phyloP scores from a whole-genome alignment of 2,113 vertebrate species.

The Dipodomys stephensi region DNA sequence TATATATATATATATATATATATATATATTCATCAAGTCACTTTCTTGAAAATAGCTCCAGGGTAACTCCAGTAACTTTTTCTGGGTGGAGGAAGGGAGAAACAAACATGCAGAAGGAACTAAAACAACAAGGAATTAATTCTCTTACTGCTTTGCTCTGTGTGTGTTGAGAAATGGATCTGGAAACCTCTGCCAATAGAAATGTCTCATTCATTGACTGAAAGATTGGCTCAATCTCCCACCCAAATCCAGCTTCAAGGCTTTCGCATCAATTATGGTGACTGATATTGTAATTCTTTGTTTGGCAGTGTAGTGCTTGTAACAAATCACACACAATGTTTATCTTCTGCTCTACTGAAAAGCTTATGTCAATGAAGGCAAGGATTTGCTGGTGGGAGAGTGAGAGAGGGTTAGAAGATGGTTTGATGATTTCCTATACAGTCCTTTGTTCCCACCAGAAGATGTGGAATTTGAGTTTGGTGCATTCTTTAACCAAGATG shows the following conservation, averaged over 20 bases:
- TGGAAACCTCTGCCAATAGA: constrained; percentile 38
- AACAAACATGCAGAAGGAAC: neutral
- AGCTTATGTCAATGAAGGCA: neutral
- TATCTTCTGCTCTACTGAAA: neutral
- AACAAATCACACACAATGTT: accelerated
- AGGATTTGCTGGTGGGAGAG: accelerated
- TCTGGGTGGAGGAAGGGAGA: neutral
- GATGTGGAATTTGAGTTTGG: neutral
- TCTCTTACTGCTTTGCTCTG: neutral
- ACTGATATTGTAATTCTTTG: constrained; percentile 3
- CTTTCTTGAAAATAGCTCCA: neutral
- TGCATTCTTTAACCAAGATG: neutral
- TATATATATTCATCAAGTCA: neutral
- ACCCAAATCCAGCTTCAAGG: constrained; percentile 35
- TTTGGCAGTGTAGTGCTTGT: neutral
- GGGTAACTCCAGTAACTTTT: neutral
- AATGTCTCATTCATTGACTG: constrained; percentile 41
- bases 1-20: too few relatives aligned
- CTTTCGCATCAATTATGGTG: neutral
- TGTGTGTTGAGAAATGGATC: constrained; percentile 49
- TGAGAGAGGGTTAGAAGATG: neutral
- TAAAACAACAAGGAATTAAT: neutral
- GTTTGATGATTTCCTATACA: neutral
- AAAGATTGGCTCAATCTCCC: constrained; percentile 18
- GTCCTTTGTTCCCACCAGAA: neutral